These are phyloP conservation scores for Drosophila trichaetosa DNA, from an alignment of 2,888 invertebrate genomes.

Conservation along the genomic window DNA sequence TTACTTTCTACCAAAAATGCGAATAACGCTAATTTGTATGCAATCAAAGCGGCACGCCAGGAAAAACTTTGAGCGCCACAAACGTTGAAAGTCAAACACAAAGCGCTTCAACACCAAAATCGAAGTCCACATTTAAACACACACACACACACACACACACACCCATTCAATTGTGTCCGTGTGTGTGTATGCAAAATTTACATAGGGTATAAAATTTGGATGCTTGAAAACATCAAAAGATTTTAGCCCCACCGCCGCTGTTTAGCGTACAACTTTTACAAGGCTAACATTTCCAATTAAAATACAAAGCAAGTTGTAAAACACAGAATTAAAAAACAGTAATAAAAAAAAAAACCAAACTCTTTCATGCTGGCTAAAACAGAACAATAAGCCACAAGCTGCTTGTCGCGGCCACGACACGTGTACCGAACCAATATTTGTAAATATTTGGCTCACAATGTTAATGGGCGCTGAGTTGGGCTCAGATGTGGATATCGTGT, in stretches of 20 bases:
- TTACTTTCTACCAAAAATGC: slow-evolving; percentile 80
- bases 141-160: background rate
- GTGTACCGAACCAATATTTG: slow-evolving; percentile 7
- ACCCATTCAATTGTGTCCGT: background rate
- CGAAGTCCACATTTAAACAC: slow-evolving; percentile 31
- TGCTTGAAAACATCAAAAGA: slow-evolving; percentile 62
- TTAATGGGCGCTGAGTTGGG: slow-evolving; percentile 21
- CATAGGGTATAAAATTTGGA: slow-evolving; percentile 22
- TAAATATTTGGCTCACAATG: slow-evolving; percentile 25
- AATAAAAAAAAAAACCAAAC: background rate
- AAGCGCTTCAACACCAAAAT: slow-evolving; percentile 45
- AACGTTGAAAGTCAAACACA: slow-evolving; percentile 53
- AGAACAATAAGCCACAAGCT: slow-evolving; percentile 36
- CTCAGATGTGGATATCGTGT: slow-evolving; percentile 20
- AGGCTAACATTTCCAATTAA: slow-evolving; percentile 53
- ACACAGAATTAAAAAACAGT: background rate
- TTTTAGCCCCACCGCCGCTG: slow-evolving; percentile 32
- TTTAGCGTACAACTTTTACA: slow-evolving; percentile 47
- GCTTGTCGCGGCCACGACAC: slow-evolving; percentile 24
- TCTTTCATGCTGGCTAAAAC: slow-evolving; percentile 39
- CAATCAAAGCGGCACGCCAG: slow-evolving; percentile 64
- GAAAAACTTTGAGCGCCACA: slow-evolving; percentile 63
- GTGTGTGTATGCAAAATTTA: slow-evolving; percentile 16
- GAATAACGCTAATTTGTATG: slow-evolving; percentile 78
- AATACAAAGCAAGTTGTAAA: slow-evolving; percentile 39